These are phyloP conservation scores for Percopsis transmontana DNA, from an alignment of 2,113 vertebrate genomes.

Conservation along the genomic window DNA sequence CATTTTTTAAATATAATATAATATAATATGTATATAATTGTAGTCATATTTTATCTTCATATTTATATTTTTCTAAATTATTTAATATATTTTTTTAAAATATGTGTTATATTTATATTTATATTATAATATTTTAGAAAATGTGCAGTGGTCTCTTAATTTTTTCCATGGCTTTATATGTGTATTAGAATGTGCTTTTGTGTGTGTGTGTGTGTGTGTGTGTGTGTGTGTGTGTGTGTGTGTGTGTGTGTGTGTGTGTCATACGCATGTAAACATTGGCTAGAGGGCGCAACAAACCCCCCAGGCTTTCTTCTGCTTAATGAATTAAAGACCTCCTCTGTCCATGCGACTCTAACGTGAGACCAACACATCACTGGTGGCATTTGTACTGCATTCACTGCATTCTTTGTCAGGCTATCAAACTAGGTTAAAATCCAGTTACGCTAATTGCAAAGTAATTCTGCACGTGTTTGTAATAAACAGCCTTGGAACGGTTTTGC, in stretches of 20 bases:
- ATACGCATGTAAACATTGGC: conserved; percentile 17
- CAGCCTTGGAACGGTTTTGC: too few species aligned
- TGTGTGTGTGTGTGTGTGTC: conserved; percentile 26
- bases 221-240: conserved; percentile 22
- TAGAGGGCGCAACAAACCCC: conserved; percentile 16
- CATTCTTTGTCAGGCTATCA: conserved; percentile 25
- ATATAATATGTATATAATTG: too few species aligned
- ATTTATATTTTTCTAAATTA: too few species aligned
- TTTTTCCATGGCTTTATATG: too few species aligned
- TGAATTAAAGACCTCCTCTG: conserved; percentile 46
- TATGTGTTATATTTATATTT: too few species aligned
- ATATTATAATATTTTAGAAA: too few species aligned
- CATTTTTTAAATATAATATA: too few species aligned
- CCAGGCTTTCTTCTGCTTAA: conserved; percentile 32
- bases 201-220: conserved; percentile 37
- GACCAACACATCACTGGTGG: conserved; percentile 28
- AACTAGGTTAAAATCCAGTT: background rate
- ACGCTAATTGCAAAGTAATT: too few species aligned
- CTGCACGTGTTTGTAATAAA: too few species aligned
- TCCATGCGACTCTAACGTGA: conserved; percentile 34
- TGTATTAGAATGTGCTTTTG: conserved; percentile 2
- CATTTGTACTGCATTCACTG: conserved; percentile 25
- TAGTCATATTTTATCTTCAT: too few species aligned
- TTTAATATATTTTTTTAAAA: too few species aligned
- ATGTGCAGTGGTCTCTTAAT: too few species aligned